A percentile compares a stretch with the other conserved stretches of the same genome.
These are phyloP conservation scores for Verasper variegatus DNA, from an alignment of 2,113 vertebrate genomes.

Conservation along the genomic window DNA sequence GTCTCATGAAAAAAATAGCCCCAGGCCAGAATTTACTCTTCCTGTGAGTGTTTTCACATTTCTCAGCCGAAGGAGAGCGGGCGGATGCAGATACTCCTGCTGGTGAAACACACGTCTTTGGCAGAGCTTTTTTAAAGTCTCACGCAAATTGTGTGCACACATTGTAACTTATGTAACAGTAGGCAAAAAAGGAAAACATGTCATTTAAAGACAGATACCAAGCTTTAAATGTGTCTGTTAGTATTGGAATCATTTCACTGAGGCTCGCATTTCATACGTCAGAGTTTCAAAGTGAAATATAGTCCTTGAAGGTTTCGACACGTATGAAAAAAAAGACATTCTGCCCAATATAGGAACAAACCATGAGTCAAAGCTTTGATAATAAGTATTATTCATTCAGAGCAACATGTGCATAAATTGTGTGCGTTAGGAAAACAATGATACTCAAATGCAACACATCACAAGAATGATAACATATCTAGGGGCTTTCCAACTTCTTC, in stretches of 20 bases:
- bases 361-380: conserved; percentile 44
- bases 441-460: conserved; percentile 13
- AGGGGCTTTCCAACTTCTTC: conserved; percentile 68
- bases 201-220: not conserved
- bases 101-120: conserved; percentile 63
- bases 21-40: conserved; percentile 85
- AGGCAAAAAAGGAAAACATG: conserved; percentile 14
- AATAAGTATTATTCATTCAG: conserved; percentile 40
- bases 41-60: conserved; percentile 88
- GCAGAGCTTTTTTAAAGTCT: conserved; percentile 38
- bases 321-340: not conserved
- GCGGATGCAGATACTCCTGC: conserved; percentile 69
- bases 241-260: no score
- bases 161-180: conserved; percentile 25
- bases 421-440: conserved; percentile 53
- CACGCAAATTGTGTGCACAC: conserved; percentile 30
- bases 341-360: conserved; percentile 37
- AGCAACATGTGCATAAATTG: conserved; percentile 20
- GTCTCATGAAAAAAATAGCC: conserved; percentile 80
- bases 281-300: conserved; percentile 32
- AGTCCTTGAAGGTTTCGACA: conserved; percentile 5
- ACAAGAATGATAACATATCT: conserved; percentile 61
- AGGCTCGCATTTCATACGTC: not conserved
- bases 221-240: not conserved
- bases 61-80: conserved; percentile 68